Evolutionary conservation across 37 sponge, comb jelly and placozoan genomes (phyloP).

Genomic region (Agelas oroides): DNA sequence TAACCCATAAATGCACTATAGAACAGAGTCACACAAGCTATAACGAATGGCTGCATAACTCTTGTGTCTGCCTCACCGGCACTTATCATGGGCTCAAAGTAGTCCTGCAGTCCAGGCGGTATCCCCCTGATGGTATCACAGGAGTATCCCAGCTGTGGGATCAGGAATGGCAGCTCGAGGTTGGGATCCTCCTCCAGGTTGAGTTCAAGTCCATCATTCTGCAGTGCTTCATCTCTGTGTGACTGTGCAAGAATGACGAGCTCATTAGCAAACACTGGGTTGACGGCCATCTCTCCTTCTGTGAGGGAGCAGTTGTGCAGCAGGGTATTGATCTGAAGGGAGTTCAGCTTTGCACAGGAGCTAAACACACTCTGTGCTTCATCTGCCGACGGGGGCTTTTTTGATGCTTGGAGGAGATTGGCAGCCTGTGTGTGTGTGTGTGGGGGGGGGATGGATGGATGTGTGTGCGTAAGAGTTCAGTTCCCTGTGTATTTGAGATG

Average conservation of each 20-base stretch:
- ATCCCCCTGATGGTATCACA: slow-evolving; percentile 61
- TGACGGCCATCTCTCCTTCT: slow-evolving; percentile 24
- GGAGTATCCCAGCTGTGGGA: slow-evolving; percentile 81
- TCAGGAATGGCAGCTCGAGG: slow-evolving; percentile 36
- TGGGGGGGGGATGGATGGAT: background rate
- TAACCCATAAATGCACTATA: too few species aligned
- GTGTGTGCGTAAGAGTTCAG: too few species aligned
- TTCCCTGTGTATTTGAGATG: too few species aligned
- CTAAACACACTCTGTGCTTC: background rate
- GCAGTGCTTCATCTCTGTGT: slow-evolving; percentile 38
- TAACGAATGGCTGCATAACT: too few species aligned
- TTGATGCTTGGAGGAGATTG: slow-evolving; percentile 17
- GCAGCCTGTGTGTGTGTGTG: slow-evolving; percentile 2
- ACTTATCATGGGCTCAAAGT: slow-evolving; percentile 33
- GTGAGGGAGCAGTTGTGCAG: slow-evolving; percentile 39
- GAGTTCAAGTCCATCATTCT: slow-evolving; percentile 31
- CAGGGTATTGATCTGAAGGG: slow-evolving; percentile 44
- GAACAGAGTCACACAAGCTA: too few species aligned
- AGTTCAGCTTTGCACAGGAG: slow-evolving; percentile 33
- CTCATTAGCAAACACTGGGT: slow-evolving; percentile 15
- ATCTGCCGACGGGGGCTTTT: background rate
- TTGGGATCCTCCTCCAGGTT: slow-evolving; percentile 66
- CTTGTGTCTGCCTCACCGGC: slow-evolving; percentile 33
- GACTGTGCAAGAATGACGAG: slow-evolving; percentile 19
- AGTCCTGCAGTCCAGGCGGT: slow-evolving; percentile 68